Base-by-base conservation (phyloP, 30 jellyfish, hydroid and myxozoan species). In the Hydractinia echinata region DNA sequence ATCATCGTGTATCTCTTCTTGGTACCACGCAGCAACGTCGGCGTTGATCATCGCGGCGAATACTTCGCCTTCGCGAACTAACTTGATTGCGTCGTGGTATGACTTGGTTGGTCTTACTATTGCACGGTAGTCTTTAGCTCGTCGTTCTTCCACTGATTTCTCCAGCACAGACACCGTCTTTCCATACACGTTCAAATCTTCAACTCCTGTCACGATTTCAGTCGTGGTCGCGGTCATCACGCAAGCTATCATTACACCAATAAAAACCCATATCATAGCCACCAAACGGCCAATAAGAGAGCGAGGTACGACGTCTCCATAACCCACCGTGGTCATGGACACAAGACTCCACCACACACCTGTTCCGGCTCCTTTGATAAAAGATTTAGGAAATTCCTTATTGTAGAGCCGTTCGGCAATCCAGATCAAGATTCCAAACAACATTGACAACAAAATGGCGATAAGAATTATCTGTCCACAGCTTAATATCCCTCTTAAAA, bases 161-260 rank as follows among this genome's bases (percentile, higher is more conserved):
- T 80, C 87, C 51, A 80, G 87, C 18, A 80, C 87, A 66, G 87
- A 14, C n/a, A 80, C 87, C 51, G 48, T 66, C 53, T 80, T 80
- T 20, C 82, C 87, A 61, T 66, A 66, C 6, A 80, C 73, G 11
- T 49, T 80, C 66, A 80, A 67, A 51, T 80, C 87, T 8, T 80
- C 82, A 20, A 80, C 84, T 5, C 87, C 87, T 61, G 82, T 52
- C 20, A 80, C 82, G 44, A 80, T 67, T 30, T 80, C 87, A 4
- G 87, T 80, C 50, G 61, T 67, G 5, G 87, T 80, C 51, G 87
- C 87, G 5, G 87, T 80, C 82, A 80, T 48, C 16, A 80, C 83
- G 55, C 87, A 80, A 44, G 81, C 87, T n/a, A 80, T 66, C 82
- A 80, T 80, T n/a, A 80, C 81, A 19, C 87, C 87, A 58, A 80